Evolutionary conservation across 2,113 vertebrate genomes (phyloP), one percentile per base, ranked within the genome.

Genomic region (Coptodon rendalli): DNA sequence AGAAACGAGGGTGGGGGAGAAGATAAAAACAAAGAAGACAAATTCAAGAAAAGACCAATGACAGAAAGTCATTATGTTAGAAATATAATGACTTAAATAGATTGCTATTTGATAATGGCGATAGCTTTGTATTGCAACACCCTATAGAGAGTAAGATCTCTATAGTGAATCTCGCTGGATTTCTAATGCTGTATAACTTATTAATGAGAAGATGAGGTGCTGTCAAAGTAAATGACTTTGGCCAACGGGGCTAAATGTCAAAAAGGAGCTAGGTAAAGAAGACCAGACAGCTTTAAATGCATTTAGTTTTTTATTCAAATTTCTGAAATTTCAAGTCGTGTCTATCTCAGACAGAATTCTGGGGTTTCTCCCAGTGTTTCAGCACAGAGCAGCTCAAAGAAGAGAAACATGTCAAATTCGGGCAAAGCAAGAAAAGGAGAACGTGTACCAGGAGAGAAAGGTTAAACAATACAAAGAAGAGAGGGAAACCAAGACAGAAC

Each of bases 161-260:
- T 89, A 91, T 16, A 84, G 87, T 78, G 89, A 92, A 66, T 66
- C 57, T 90, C 86, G 45, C 63, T 56, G 56, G 91, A 89, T 90
- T 59, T 27, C 86, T 90, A 92, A 94, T 92, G 84, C 78, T 92
- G 94, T 94, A 95, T 96, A 93, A 95, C 91, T 92, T 93, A 95
- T 96, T 94, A 95, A 95, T 94, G 90, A 93, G 83, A 66, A 83
- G 89, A 92, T 87, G 87, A 95, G 85, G 80, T 59, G 87, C 89
- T 93, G 91, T 93, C 89, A 93, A 86, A 93, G 88, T 94, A 95
- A 95, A 95, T 94, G 93, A 78, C 54, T 27, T 76, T 57, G 90
- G 83, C 80, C 84, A 82, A 52, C 36, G 34, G 76, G 63, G 54
- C 14, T 40, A 76, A 88, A 54, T 16, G 53, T 45, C 56, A 80